phyloP scores from a whole-genome alignment of 2,113 vertebrate genomes.

The Solenodon paradoxus region DNA sequence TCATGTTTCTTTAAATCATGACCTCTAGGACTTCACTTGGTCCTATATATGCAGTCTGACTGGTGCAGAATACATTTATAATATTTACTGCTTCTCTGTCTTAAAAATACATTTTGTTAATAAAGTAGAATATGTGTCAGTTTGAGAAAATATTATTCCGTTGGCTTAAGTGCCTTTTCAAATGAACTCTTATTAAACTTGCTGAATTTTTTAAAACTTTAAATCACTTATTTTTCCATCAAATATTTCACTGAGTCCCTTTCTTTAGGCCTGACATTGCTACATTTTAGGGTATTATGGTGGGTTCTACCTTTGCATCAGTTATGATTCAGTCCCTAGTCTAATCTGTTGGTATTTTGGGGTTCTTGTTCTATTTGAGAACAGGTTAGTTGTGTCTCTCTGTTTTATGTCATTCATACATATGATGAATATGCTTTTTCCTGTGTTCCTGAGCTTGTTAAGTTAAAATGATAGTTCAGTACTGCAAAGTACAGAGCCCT shows the following conservation, averaged over 20 bases:
- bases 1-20: background rate
- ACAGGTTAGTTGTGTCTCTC: background rate
- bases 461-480: slow-evolving; percentile 6
- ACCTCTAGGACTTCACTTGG: background rate
- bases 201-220: background rate
- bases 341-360: background rate
- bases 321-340: background rate
- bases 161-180: background rate
- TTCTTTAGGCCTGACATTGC: background rate
- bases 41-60: background rate
- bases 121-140: background rate
- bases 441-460: background rate
- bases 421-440: background rate
- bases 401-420: background rate
- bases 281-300: background rate
- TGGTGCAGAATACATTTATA: background rate
- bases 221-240: background rate
- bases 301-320: background rate
- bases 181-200: background rate
- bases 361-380: slow-evolving; percentile 4
- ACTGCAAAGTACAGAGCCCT: background rate
- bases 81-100: background rate
- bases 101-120: background rate
- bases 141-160: slow-evolving; percentile 7
- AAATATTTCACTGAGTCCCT: background rate